phyloP scores from a whole-genome alignment of 2,113 vertebrate species.

The Neofelis nebulosa region DNA sequence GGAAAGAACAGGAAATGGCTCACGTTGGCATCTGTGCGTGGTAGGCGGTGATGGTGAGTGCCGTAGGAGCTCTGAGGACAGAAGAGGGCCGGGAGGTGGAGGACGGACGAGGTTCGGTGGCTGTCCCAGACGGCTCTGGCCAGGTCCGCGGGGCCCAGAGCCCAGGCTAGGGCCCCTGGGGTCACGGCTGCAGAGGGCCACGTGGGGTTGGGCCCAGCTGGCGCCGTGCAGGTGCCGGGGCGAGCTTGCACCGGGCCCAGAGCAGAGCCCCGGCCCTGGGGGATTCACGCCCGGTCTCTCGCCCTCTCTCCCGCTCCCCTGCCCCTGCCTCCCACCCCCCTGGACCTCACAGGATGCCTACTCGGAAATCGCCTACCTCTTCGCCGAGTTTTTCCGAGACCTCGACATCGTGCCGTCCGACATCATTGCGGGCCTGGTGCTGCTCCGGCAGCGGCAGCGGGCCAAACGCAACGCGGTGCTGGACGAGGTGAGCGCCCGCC shows the following conservation, averaged over 20 bases:
- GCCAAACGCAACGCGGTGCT: conserved; percentile 93
- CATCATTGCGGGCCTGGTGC: conserved; percentile 97
- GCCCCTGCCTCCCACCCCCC: background rate
- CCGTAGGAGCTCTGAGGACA: background rate
- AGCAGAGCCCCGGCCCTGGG: accelerated
- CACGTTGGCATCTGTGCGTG: background rate
- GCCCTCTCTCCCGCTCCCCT: conserved; percentile 39
- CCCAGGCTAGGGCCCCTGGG: background rate
- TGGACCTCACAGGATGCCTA: conserved; percentile 92
- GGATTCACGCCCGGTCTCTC: background rate
- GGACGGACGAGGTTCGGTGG: background rate
- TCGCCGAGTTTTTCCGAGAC: conserved; percentile 98
- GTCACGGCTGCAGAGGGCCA: background rate
- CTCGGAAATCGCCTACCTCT: conserved; percentile 99
- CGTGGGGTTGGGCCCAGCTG: background rate
- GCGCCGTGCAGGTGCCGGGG: accelerated
- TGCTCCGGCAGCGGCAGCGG: conserved; percentile 95
- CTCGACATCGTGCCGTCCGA: conserved; percentile 99
- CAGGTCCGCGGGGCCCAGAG: background rate
- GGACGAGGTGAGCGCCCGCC: conserved; percentile 84
- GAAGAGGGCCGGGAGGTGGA: background rate
- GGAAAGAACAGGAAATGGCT: background rate
- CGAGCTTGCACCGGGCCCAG: background rate
- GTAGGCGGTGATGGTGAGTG: background rate
- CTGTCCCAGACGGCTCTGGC: background rate